These are phyloP conservation scores for Callitettix versicolor DNA, from an alignment of 1,140 invertebrate species.

Conservation along the genomic window DNA sequence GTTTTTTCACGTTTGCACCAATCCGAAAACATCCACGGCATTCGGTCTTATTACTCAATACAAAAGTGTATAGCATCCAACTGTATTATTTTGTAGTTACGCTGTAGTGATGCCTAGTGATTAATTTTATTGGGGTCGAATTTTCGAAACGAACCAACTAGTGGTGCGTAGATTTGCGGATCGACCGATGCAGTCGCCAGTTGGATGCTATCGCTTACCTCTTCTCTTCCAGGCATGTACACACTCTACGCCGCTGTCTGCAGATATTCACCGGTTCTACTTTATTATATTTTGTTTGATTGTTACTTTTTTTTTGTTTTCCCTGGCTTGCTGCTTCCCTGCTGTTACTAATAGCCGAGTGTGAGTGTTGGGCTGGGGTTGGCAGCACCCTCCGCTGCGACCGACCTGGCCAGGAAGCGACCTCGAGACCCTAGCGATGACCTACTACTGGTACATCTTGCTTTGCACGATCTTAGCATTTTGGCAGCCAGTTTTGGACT, in stretches of 20 bases:
- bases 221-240: slow-evolving; percentile 16
- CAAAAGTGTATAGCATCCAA: too few species aligned
- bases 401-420: slow-evolving; percentile 78
- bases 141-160: too few species aligned
- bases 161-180: too few species aligned
- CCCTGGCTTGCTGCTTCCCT: slow-evolving; percentile 44
- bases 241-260: slow-evolving; percentile 4
- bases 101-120: neutral
- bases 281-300: slow-evolving; percentile 32
- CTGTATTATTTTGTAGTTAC: neutral
- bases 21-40: slow-evolving; percentile 5
- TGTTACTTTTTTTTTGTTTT: slow-evolving; percentile 34
- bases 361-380: slow-evolving; percentile 32
- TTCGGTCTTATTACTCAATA: slow-evolving; percentile 1
- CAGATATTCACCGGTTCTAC: slow-evolving; percentile 14
- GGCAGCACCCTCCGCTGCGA: slow-evolving; percentile 43
- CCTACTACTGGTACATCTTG: slow-evolving; percentile 78
- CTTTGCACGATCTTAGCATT: slow-evolving; percentile 34
- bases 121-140: too few species aligned
- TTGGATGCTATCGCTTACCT: neutral
- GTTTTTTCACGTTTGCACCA: neutral
- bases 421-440: slow-evolving; percentile 71
- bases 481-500: neutral
- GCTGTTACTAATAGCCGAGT: slow-evolving; percentile 31
- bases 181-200: neutral